Conservation (phyloP, 2,113 vertebrate species). For the Calidris pugnax region DNA sequence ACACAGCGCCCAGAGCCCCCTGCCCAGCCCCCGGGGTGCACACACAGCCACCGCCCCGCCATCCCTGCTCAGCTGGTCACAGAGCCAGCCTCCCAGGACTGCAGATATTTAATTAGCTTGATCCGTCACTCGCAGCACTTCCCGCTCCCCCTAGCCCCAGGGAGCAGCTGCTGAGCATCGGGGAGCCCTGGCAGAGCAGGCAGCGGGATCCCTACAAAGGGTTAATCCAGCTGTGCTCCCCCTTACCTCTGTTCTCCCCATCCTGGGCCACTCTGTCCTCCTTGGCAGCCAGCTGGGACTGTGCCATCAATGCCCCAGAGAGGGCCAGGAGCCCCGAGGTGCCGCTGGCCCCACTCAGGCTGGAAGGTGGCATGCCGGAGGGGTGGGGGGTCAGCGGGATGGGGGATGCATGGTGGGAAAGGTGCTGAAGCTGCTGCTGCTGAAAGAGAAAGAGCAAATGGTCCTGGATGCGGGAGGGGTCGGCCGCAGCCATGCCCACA, state of each 20-base stretch:
- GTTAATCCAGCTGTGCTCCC: neutral
- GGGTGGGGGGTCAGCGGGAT: conserved; percentile 85
- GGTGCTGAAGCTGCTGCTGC: conserved; percentile 96
- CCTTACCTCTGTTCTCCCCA: conserved; percentile 83
- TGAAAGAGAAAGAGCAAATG: conserved; percentile 73
- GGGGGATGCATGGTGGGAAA: conserved; percentile 86
- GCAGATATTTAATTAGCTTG: neutral
- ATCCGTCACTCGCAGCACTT: neutral
- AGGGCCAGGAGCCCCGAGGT: conserved; percentile 83
- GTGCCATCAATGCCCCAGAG: conserved; percentile 80
- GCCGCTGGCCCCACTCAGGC: conserved; percentile 76
- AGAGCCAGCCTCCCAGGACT: neutral
- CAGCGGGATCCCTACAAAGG: neutral
- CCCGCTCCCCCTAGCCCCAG: accelerated
- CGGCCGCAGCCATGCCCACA: neutral
- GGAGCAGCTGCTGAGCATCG: neutral
- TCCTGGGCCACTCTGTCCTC: conserved; percentile 83
- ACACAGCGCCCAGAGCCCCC: too few species aligned
- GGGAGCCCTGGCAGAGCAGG: neutral
- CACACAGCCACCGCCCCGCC: neutral
- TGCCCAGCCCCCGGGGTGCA: neutral
- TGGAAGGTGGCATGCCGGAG: conserved; percentile 78
- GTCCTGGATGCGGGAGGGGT: neutral
- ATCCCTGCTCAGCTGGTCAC: neutral
- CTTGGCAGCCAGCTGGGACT: conserved; percentile 82